Evolutionary conservation across 1,140 invertebrate species (phyloP).

Genomic region (Leptestheria dahalacensis): DNA sequence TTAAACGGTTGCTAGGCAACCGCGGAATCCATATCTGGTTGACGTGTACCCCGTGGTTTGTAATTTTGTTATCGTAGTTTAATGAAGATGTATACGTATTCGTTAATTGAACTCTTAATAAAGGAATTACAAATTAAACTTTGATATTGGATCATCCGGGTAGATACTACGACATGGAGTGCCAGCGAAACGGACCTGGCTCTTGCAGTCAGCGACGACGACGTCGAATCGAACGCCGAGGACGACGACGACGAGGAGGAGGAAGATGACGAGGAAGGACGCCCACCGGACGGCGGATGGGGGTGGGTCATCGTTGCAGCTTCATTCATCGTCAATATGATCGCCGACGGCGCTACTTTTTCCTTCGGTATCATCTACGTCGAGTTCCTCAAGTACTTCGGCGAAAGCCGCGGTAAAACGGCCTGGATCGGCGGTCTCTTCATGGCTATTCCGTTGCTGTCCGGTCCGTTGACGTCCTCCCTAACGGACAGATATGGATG

Average conservation of each 20-base stretch:
- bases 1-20: no score
- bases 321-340: conserved; percentile 77
- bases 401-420: conserved; percentile 61
- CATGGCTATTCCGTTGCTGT: conserved; percentile 75
- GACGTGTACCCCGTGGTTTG: no score
- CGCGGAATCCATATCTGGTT: no score
- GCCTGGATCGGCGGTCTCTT: conserved; percentile 79
- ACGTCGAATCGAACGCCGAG: not conserved
- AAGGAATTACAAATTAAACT: no score
- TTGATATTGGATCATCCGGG: no score
- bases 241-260: not conserved
- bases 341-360: conserved; percentile 88
- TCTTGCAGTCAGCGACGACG: not conserved
- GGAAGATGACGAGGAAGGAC: not conserved
- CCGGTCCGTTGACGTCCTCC: conserved; percentile 74
- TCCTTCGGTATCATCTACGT: conserved; percentile 80
- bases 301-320: conserved; percentile 62
- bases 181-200: conserved; percentile 3
- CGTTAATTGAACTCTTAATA: no score
- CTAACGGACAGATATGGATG: conserved; percentile 77
- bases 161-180: conserved; percentile 8
- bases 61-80: no score
- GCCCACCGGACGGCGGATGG: conserved; percentile 28
- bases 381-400: conserved; percentile 72
- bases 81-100: no score